Percentiles rank a stretch among this genome's conserved stretches.
phyloP scores from a whole-genome alignment of 2,888 invertebrate species.

The Diachrysia chrysitis region DNA sequence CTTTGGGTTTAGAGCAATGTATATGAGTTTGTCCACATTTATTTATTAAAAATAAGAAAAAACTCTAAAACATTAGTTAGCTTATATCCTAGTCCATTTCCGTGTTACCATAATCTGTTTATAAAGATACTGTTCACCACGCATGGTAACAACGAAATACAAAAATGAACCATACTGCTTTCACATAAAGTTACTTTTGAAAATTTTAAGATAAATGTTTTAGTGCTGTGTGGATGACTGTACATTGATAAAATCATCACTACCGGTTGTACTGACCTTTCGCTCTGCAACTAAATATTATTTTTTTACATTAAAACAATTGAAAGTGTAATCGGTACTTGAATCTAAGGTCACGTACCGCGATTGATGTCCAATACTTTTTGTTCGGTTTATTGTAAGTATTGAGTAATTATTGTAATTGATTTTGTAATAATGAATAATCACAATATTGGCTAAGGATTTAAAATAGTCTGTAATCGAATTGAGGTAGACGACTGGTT shows the following conservation, averaged over 20 bases:
- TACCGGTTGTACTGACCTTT: slow-evolving; percentile 78
- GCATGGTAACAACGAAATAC: neutral
- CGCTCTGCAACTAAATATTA: slow-evolving; percentile 67
- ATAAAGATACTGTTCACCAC: slow-evolving; percentile 36
- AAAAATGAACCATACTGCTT: neutral
- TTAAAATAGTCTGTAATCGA: no score
- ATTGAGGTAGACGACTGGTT: no score
- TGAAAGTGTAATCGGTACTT: slow-evolving; percentile 78
- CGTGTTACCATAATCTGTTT: slow-evolving; percentile 35
- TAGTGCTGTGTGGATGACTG: neutral
- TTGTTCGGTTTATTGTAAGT: slow-evolving; percentile 24
- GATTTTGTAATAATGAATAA: slow-evolving; percentile 13
- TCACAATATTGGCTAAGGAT: no score
- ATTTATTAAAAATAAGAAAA: no score
- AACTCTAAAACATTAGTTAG: neutral
- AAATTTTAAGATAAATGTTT: neutral
- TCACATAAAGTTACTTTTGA: neutral
- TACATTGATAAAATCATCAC: slow-evolving; percentile 73
- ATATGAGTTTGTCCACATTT: no score
- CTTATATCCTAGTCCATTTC: slow-evolving; percentile 26
- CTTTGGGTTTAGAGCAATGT: no score
- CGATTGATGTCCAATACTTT: slow-evolving; percentile 46
- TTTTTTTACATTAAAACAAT: slow-evolving; percentile 79
- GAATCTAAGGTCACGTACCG: slow-evolving; percentile 70
- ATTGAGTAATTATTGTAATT: slow-evolving; percentile 40